Conservation (phyloP, 2,888 invertebrate genomes). For the Cinara cedri region DNA sequence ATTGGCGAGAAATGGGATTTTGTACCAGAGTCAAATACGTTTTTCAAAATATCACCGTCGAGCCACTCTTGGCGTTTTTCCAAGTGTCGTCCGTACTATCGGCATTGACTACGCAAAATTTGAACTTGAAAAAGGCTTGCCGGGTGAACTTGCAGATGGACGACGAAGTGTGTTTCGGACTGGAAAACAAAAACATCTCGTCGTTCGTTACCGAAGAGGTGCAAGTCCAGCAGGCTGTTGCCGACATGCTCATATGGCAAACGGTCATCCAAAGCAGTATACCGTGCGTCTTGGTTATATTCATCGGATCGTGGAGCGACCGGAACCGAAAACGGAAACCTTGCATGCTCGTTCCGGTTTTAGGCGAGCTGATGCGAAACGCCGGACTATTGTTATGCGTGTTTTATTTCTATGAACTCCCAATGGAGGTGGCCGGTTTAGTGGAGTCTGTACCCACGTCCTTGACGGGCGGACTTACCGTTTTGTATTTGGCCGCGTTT, state of each 20-base stretch:
- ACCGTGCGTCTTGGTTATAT: constrained; percentile 79
- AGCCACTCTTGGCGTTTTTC: constrained; percentile 77
- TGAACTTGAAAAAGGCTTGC: constrained; percentile 86
- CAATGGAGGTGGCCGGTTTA: constrained; percentile 79
- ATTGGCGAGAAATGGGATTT: constrained; percentile 14
- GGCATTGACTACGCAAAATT: constrained; percentile 80
- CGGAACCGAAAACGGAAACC: constrained; percentile 74
- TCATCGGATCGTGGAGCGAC: constrained; percentile 74
- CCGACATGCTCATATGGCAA: constrained; percentile 84
- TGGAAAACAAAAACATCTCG: constrained; percentile 75
- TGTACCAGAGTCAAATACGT: constrained; percentile 63
- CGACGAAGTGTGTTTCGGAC: constrained; percentile 76
- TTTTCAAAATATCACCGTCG: constrained; percentile 73
- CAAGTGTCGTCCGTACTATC: constrained; percentile 72
- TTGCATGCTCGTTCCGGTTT: constrained; percentile 82
- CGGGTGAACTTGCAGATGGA: constrained; percentile 79
- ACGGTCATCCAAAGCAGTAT: constrained; percentile 81
- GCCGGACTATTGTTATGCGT: constrained; percentile 80
- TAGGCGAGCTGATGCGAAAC: constrained; percentile 80
- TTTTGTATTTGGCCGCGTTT: constrained; percentile 88
- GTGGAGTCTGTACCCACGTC: constrained; percentile 83
- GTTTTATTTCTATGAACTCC: constrained; percentile 77
- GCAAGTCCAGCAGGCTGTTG: constrained; percentile 76
- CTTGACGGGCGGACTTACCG: constrained; percentile 83
- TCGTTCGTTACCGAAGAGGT: constrained; percentile 68